A percentile compares a stretch with the other conserved stretches of the same genome.
phyloP scores from a whole-genome alignment of 2,113 vertebrate genomes.

The Sterrhoptilus dennistouni region DNA sequence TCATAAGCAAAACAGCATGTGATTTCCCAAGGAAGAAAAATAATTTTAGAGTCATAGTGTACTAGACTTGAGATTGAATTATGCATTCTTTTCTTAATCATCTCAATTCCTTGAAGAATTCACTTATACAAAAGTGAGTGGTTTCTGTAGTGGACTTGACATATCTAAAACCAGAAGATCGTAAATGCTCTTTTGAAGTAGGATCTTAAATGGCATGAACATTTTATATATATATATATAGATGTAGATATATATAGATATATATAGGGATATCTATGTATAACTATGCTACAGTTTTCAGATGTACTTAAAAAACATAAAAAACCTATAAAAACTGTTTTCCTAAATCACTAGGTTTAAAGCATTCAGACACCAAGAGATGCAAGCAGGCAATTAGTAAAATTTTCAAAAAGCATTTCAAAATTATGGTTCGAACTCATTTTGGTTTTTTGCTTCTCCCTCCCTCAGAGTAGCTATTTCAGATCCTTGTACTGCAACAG shows the following conservation, averaged over 20 bases:
- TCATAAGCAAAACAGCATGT: slow-evolving; percentile 6
- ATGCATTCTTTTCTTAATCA: slow-evolving; percentile 21
- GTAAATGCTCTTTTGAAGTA: background rate
- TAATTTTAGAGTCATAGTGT: background rate
- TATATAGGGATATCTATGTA: background rate
- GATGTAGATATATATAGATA: background rate
- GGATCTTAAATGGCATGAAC: background rate
- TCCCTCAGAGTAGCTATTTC: background rate
- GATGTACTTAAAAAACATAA: background rate
- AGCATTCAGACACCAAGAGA: background rate
- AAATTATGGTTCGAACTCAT: background rate
- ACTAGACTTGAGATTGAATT: slow-evolving; percentile 12
- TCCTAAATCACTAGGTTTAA: background rate
- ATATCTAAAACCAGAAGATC: background rate
- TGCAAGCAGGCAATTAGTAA: background rate
- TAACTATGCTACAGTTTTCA: background rate
- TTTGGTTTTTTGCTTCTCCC: background rate
- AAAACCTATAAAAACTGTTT: background rate
- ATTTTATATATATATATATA: background rate
- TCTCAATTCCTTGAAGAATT: slow-evolving; percentile 30
- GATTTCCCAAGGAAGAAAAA: slow-evolving; percentile 16
- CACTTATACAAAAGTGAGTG: background rate
- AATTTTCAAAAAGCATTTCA: background rate
- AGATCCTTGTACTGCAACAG: background rate
- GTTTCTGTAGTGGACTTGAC: slow-evolving; percentile 5